Evolutionary conservation across 2,113 vertebrate species (phyloP).

Genomic region (Grammomys dolichurus): DNA sequence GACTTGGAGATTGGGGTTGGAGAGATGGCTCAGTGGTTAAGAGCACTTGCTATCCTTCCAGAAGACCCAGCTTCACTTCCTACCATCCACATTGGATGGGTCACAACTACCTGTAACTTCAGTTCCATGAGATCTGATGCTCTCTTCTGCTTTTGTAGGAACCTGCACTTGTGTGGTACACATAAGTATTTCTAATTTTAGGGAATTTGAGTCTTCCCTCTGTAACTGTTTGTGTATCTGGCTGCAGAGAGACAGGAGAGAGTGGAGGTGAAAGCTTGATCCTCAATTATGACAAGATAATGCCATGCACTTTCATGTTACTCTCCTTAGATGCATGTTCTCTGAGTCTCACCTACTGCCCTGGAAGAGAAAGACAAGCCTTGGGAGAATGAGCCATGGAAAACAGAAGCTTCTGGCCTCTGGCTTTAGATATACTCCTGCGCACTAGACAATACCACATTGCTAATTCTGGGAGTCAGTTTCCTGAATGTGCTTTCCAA

Average conservation of each 20-base stretch:
- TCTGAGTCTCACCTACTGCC: not conserved
- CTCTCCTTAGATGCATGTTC: not conserved
- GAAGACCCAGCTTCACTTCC: not conserved
- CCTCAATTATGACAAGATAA: not conserved
- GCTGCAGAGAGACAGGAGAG: not conserved
- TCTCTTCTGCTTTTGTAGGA: not conserved
- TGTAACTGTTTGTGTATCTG: not conserved
- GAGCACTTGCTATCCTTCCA: not conserved
- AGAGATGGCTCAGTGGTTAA: not conserved
- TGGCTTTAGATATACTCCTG: not conserved
- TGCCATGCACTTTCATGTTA: not conserved
- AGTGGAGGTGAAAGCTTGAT: not conserved
- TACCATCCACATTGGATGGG: not conserved
- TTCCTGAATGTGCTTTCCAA: not conserved
- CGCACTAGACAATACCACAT: not conserved
- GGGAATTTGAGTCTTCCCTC: not conserved
- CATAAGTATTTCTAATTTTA: not conserved
- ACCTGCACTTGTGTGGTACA: not conserved
- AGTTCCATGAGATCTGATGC: not conserved
- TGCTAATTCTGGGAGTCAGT: not conserved
- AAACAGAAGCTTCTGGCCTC: not conserved
- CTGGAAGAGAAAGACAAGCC: not conserved
- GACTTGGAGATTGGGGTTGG: not conserved
- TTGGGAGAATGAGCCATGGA: not conserved
- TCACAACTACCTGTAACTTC: not conserved